Conservation (phyloP, 2,113 vertebrate genomes). For the Aramus guarauna region DNA sequence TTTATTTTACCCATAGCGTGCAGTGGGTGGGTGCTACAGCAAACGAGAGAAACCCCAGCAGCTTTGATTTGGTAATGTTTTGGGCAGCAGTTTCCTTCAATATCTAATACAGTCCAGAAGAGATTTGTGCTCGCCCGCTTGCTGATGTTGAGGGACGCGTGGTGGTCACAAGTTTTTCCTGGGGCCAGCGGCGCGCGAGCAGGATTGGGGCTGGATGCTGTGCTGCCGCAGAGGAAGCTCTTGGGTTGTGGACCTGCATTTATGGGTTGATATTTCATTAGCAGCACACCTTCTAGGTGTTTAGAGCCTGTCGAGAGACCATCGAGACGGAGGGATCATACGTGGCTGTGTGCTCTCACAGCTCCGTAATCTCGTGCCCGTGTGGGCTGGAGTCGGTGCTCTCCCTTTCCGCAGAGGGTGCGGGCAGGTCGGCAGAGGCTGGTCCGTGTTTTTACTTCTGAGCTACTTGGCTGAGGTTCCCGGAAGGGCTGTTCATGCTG, state of each 20-base stretch:
- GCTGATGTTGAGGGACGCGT: not conserved
- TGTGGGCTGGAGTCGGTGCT: not conserved
- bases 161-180: too few species aligned
- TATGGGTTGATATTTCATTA: rapidly evolving
- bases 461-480: not conserved
- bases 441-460: rapidly evolving
- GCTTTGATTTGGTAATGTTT: not conserved
- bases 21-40: not conserved
- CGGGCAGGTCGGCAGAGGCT: rapidly evolving
- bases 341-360: rapidly evolving
- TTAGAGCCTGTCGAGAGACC: not conserved
- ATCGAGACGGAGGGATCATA: rapidly evolving
- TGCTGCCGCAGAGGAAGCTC: not conserved
- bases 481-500: not conserved
- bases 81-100: not conserved
- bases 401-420: not conserved
- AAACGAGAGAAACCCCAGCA: not conserved
- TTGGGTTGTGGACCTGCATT: not conserved
- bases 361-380: rapidly evolving
- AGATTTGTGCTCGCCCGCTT: too few species aligned
- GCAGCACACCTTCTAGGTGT: not conserved
- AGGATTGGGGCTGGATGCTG: not conserved
- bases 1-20: rapidly evolving
- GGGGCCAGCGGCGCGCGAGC: rapidly evolving
- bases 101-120: not conserved